phyloP scores from a whole-genome alignment of 30 jellyfish, hydroid and myxozoan species.

The Pelagia noctiluca region DNA sequence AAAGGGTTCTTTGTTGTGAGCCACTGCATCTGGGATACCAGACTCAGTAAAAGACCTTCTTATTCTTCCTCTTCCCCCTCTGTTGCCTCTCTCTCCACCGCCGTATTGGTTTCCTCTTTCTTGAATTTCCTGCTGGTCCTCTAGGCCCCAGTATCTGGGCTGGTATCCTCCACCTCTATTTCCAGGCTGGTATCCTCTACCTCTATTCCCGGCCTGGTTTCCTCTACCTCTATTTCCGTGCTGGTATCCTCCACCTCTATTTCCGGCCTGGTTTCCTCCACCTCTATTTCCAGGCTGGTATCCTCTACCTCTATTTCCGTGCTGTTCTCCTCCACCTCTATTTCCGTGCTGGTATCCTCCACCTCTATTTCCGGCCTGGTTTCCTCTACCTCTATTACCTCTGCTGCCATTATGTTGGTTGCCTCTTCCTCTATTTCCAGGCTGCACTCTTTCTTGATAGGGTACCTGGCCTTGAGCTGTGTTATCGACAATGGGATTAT shows the following conservation, averaged over 20 bases:
- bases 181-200: background rate
- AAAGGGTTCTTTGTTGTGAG: background rate
- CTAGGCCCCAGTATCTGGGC: background rate
- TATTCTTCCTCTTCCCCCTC: background rate
- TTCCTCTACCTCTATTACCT: slow-evolving; percentile 24
- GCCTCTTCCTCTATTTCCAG: too few species aligned
- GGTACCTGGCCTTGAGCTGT: too few species aligned
- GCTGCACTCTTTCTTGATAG: too few species aligned
- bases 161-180: background rate
- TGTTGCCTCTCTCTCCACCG: background rate
- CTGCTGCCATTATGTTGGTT: too few species aligned
- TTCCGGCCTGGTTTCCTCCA: background rate
- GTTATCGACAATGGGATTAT: too few species aligned
- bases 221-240: background rate
- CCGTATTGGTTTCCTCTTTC: background rate
- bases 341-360: background rate
- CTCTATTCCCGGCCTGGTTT: background rate
- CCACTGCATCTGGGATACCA: background rate
- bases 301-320: background rate
- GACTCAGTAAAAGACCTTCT: slow-evolving; percentile 3
- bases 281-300: background rate
- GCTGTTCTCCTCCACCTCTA: slow-evolving; percentile 6
- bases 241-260: background rate
- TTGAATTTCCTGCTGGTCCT: background rate
- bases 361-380: background rate